A percentile compares a stretch with the other conserved stretches of the same genome.
Evolutionary conservation across 2,888 invertebrate genomes (phyloP).

Genomic region (Plebejus argus): DNA sequence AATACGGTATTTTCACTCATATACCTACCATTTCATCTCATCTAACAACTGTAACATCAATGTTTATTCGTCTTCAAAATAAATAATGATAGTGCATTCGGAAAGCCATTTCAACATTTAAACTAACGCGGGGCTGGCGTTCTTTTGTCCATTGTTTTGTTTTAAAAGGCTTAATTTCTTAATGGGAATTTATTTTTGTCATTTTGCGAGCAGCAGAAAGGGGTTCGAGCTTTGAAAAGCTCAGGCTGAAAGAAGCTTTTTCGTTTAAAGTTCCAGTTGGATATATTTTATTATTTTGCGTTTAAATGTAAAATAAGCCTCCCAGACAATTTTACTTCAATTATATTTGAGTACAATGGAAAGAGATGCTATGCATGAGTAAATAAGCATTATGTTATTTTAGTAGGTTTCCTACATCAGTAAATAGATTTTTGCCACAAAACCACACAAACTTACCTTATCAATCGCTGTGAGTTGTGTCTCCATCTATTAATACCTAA

Average conservation of each 20-base stretch:
- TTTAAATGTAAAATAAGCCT: slow-evolving; percentile 9
- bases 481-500: too few relatives aligned
- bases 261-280: not conserved
- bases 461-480: too few relatives aligned
- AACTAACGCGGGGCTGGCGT: not conserved
- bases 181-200: slow-evolving; percentile 43
- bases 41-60: not conserved
- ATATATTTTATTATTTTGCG: slow-evolving; percentile 9
- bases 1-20: not conserved
- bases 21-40: not conserved
- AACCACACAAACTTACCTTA: too few relatives aligned
- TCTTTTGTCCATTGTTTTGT: slow-evolving; percentile 22
- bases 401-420: not conserved
- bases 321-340: not conserved
- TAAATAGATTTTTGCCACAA: too few relatives aligned
- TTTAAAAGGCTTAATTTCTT: slow-evolving; percentile 48
- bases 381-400: not conserved
- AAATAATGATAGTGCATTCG: not conserved
- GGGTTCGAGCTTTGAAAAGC: not conserved
- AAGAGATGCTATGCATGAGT: not conserved
- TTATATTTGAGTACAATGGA: not conserved
- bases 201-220: slow-evolving; percentile 12
- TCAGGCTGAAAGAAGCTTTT: not conserved
- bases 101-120: slow-evolving; percentile 6
- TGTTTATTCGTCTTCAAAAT: not conserved